A percentile compares a stretch with the other conserved stretches of the same genome.
phyloP scores from a whole-genome alignment of 2,113 vertebrate species.

The Melanerpes formicivorus region DNA sequence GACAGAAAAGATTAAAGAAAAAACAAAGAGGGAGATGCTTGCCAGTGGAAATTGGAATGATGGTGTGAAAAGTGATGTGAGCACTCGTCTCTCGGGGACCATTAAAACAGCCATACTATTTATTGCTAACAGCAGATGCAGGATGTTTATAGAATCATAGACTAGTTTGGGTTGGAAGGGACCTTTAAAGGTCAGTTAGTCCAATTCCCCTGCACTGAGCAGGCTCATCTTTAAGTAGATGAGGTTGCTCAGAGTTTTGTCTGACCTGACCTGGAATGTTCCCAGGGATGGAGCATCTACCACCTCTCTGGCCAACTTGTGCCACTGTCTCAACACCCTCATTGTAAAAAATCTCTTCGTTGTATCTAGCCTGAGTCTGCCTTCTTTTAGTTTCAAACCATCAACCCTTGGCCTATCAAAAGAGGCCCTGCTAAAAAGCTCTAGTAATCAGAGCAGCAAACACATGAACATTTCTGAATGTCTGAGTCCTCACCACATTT shows the following conservation, averaged over 20 bases:
- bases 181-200: background rate
- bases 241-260: background rate
- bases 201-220: background rate
- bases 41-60: background rate
- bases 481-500: background rate
- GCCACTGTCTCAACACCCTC: background rate
- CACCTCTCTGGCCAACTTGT: background rate
- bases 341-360: background rate
- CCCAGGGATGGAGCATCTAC: background rate
- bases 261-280: background rate
- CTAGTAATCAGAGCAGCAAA: background rate
- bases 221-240: background rate
- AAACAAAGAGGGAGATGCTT: background rate
- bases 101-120: background rate
- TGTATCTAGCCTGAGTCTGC: background rate
- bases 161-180: background rate
- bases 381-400: background rate
- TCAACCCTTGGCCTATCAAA: background rate
- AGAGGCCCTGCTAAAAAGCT: background rate
- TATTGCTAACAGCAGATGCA: background rate
- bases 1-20: background rate
- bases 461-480: background rate
- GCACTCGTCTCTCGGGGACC: too few relatives aligned
- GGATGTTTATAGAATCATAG: background rate
- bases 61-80: fast-evolving